Evolutionary conservation across 2,113 vertebrate genomes (phyloP), one percentile per base, ranked within the genome.

Genomic region (Atlantisia rogersi): DNA sequence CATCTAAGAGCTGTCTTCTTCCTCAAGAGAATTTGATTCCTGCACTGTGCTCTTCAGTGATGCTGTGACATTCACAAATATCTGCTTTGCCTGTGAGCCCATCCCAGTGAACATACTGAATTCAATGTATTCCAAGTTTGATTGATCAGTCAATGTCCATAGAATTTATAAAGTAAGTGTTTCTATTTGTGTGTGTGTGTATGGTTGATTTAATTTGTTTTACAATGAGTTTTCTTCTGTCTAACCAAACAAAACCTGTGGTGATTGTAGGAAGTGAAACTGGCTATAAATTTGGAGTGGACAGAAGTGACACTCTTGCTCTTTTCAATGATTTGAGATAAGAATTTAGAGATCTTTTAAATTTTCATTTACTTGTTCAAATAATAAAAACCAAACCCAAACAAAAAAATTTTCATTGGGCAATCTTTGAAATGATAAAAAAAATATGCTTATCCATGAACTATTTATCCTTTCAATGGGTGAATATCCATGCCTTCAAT

Each of bases 21-120:
- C 90, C 92, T 62, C 82, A 98, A 98, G 98, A 82, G 98, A 98
- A 86, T 99, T 98, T 91, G 89, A 98, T 93, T 98, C 94, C 25
- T 99, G 98, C 95, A 98, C 97, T 5, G 97, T 98, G 37, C 96
- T 99, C 58, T 98, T 99, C 97, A 98, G 98, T 8, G 98, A 98
- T 11, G 97, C 98, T 58, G 98, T 98, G 50, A 98, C 98, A 55
- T 98, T 99, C 95, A 99, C 98, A 9, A 98, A 97, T 91, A 98
- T 98, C 95, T 98, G 97, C 16, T 98, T 98, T 24, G 98, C 94
- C 83, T 98, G 98, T 40, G 97, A 99, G 86, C 98, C 98, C 74
- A 98, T 98, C 76, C 96, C 94, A 7, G 98, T 98, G 62, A 97
- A 98, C 83, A 98, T 98, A 98, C 97, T 98, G n/a, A 98, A 98